Evolutionary conservation across 2,113 vertebrate genomes (phyloP).

Genomic region (Hypocryptadius cinnamomeus): DNA sequence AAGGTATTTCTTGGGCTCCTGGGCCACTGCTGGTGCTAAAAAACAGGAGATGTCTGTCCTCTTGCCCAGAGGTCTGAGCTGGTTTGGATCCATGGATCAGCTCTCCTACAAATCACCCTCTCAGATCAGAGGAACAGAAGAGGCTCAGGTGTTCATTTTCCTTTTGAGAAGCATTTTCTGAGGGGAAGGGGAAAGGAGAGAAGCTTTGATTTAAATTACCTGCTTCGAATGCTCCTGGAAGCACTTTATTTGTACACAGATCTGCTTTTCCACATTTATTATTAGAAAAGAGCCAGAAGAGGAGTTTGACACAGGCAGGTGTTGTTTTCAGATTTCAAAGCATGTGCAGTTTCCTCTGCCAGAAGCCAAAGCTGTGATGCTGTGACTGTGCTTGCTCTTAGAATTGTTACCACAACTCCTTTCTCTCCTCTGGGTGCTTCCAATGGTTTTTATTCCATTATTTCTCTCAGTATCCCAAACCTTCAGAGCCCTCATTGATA

Average conservation of each 20-base stretch:
- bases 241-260: neutral
- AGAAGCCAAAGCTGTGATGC: neutral
- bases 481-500: neutral
- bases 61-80: neutral
- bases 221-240: neutral
- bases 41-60: conserved; percentile 55
- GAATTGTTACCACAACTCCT: neutral
- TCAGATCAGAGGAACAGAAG: neutral
- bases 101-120: neutral
- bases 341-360: neutral
- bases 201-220: neutral
- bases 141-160: neutral
- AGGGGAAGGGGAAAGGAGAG: neutral
- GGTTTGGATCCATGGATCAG: neutral
- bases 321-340: neutral
- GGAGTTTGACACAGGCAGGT: neutral
- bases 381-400: neutral
- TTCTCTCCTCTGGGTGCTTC: neutral
- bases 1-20: neutral
- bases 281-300: neutral
- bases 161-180: neutral
- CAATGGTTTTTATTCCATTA: neutral
- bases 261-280: neutral
- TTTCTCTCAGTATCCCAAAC: neutral
- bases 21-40: neutral